Evolutionary conservation across 2,113 vertebrate species (phyloP), one percentile per base, ranked within the genome.

Genomic region (Ptilorrhoa leucosticta): DNA sequence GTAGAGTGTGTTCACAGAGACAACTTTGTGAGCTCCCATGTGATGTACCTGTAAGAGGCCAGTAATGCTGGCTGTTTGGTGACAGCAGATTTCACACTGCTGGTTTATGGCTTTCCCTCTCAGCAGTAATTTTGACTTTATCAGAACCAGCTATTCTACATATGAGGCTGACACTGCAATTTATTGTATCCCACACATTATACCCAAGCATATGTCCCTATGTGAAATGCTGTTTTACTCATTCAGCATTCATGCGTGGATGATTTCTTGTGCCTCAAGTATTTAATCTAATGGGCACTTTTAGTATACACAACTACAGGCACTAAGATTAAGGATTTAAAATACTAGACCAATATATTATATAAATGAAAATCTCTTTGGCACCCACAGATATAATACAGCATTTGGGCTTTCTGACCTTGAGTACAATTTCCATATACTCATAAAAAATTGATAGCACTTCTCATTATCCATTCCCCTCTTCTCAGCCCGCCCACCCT

Each of bases 371-470:
- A 95, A 97, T 88, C 85, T 88, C 69, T 84, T 89, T 91, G 89
- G 88, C 87, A 96, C 83, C 65, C 69, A 95, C 70, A 85, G 92
- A 94, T 94, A 94, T 93, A 95, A 91, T 96, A 87, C 89, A 95
- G 83, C 95, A 97, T 91, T 89, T 94, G 66, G 94, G 89, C 64
- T 95, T 97, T 93, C 93, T 97, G 94, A 97, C 95, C 96, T 97
- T 97, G 97, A 97, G 81, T 93, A 73, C 86, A 93, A 97, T 94
- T 97, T 97, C 76, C 92, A 94, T 87, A 89, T 84, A 84, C 86
- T 94, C 91, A 93, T 98, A 96, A 97, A 98, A 97, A 96, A 96
- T 96, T 96, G 96, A 97, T 95, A 82, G 54, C 7, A 8, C 89
- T 83, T 91, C 73, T 97, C 89, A 91, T 96, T 95, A 96, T 83